Conservation (phyloP, 1,140 invertebrate genomes). For the Lasioglossum baleicum region DNA sequence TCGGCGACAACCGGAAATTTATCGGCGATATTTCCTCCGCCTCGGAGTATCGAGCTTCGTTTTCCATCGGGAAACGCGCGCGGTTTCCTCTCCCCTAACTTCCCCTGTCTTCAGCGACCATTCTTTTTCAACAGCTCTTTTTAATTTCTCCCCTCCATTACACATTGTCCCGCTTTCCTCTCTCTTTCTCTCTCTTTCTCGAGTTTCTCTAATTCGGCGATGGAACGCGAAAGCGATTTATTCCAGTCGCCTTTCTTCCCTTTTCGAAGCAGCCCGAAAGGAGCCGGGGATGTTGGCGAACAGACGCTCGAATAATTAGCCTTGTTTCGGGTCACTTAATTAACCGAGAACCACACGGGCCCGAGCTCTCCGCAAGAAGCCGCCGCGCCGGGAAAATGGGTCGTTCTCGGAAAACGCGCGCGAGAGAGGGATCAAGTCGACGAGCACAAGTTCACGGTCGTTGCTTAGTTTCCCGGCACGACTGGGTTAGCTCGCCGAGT, state of each 20-base stretch:
- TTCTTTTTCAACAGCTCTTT: background rate
- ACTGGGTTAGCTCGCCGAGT: no score
- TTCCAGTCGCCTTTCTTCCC: background rate
- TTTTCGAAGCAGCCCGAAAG: background rate
- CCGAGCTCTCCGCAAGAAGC: background rate
- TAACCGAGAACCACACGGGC: background rate
- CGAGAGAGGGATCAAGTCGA: no score
- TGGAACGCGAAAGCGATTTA: background rate
- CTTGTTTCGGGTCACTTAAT: slow-evolving; percentile 19
- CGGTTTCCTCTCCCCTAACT: background rate
- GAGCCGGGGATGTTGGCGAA: background rate
- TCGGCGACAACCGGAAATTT: slow-evolving; percentile 25
- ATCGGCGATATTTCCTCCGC: slow-evolving; percentile 10
- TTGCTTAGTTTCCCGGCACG: no score
- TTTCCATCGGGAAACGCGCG: background rate
- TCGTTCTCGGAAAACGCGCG: no score
- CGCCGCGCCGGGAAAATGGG: background rate
- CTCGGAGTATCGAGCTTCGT: slow-evolving; percentile 18
- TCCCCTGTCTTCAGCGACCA: background rate
- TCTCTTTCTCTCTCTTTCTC: background rate
- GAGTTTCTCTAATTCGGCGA: background rate
- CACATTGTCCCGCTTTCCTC: no score
- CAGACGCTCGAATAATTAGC: slow-evolving; percentile 14
- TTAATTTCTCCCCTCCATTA: no score
- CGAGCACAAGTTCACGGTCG: no score